These are phyloP conservation scores for Mugil cephalus DNA, from an alignment of 2,113 vertebrate genomes.

Conservation along the genomic window DNA sequence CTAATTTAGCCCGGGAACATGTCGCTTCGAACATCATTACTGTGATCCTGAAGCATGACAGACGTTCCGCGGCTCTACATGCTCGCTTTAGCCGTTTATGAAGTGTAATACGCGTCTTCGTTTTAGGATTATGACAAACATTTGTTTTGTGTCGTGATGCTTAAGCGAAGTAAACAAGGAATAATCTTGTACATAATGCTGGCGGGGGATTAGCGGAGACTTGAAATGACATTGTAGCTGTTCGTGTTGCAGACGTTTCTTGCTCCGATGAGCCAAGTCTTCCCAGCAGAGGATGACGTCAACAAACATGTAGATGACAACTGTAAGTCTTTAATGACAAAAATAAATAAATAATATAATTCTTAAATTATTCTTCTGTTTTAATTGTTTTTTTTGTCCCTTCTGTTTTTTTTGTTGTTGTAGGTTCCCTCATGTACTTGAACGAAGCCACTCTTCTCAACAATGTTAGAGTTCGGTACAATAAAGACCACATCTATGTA, in stretches of 20 bases:
- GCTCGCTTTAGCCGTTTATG: constrained; percentile 32
- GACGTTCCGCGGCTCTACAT: constrained; percentile 59
- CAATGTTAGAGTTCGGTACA: constrained; percentile 96
- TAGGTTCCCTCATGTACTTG: constrained; percentile 98
- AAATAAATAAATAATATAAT: neutral
- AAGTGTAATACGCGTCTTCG: constrained; percentile 2
- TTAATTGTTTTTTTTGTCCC: neutral
- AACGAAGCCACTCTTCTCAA: constrained; percentile 99
- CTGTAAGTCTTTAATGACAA: constrained; percentile 82
- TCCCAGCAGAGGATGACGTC: constrained; percentile 97
- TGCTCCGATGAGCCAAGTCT: constrained; percentile 94
- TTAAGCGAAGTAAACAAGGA: constrained; percentile 8
- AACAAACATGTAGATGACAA: constrained; percentile 98
- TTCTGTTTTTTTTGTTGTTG: constrained; percentile 26
- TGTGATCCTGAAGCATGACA: constrained; percentile 56
- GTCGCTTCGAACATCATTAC: constrained; percentile 39
- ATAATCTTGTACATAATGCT: constrained; percentile 8
- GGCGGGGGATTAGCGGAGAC: neutral
- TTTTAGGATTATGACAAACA: constrained; percentile 17
- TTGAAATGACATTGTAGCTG: too few relatives aligned
- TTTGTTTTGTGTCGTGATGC: constrained; percentile 31
- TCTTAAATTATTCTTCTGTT: neutral
- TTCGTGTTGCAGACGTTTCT: constrained; percentile 89
- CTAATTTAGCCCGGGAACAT: constrained; percentile 59
- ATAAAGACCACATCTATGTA: constrained; percentile 98